Conservation (phyloP, 2,113 vertebrate species). For the Esox niger region DNA sequence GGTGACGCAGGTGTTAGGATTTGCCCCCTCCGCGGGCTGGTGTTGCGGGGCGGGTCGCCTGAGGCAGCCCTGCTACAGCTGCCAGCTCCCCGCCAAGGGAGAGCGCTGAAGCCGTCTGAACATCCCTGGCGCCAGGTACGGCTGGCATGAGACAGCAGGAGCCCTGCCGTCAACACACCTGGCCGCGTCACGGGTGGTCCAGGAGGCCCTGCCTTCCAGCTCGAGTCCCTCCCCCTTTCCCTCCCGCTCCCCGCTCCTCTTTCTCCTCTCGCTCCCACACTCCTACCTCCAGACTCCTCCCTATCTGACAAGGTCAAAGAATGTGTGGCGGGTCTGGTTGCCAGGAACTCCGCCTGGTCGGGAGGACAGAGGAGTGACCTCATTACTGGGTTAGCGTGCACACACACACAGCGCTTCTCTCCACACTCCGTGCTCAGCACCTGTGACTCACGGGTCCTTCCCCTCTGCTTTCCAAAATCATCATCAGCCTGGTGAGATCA, state of each 20-base stretch:
- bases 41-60: constrained; percentile 9
- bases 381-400: no score
- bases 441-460: no score
- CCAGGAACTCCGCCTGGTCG: no score
- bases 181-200: constrained; percentile 28
- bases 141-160: constrained; percentile 24
- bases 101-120: constrained; percentile 24
- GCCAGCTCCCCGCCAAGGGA: background rate
- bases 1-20: no score
- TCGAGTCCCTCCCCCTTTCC: background rate
- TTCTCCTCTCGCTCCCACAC: background rate
- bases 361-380: no score
- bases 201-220: constrained; percentile 8
- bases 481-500: no score
- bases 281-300: constrained; percentile 1
- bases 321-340: no score
- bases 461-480: no score
- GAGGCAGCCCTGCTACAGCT: constrained; percentile 24
- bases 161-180: constrained; percentile 56
- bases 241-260: background rate
- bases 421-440: no score
- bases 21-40: background rate
- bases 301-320: no score
- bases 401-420: no score
- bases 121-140: constrained; percentile 13